Conservation (phyloP, 1,140 invertebrate species). For the Nebria ingens region DNA sequence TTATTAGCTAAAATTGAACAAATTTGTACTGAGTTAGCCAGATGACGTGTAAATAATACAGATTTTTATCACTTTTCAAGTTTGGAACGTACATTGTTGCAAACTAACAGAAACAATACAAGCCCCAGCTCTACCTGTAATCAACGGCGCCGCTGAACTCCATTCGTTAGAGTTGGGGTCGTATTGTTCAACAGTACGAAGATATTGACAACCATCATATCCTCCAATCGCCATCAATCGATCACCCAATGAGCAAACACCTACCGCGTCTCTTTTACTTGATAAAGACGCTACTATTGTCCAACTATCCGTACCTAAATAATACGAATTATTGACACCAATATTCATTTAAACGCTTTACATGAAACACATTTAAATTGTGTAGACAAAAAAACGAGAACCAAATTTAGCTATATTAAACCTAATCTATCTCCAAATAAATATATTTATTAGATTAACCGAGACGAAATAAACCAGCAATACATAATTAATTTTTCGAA, state of each 20-base stretch:
- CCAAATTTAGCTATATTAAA: too few relatives aligned
- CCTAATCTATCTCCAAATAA: too few relatives aligned
- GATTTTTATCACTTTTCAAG: not conserved
- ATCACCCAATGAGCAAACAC: constrained; percentile 82
- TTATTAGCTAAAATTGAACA: too few relatives aligned
- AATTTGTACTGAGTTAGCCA: too few relatives aligned
- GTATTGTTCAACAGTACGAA: constrained; percentile 86
- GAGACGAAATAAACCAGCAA: not conserved
- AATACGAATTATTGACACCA: constrained; percentile 7
- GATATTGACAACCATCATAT: constrained; percentile 89
- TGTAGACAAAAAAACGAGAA: too few relatives aligned
- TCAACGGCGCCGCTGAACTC: constrained; percentile 61
- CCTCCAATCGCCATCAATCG: constrained; percentile 84
- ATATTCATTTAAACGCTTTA: not conserved
- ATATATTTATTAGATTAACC: not conserved
- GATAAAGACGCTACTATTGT: constrained; percentile 78
- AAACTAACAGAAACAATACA: constrained; percentile 60
- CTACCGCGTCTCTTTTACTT: constrained; percentile 81
- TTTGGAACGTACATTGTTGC: constrained; percentile 3
- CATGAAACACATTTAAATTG: too few relatives aligned
- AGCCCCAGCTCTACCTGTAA: constrained; percentile 71
- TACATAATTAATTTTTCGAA: not conserved
- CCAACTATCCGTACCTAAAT: constrained; percentile 69
- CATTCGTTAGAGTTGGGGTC: constrained; percentile 84
- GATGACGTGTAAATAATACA: not conserved